These are phyloP conservation scores for Prunella strophiata DNA, from an alignment of 2,797 vertebrate genomes.

Conservation along the genomic window DNA sequence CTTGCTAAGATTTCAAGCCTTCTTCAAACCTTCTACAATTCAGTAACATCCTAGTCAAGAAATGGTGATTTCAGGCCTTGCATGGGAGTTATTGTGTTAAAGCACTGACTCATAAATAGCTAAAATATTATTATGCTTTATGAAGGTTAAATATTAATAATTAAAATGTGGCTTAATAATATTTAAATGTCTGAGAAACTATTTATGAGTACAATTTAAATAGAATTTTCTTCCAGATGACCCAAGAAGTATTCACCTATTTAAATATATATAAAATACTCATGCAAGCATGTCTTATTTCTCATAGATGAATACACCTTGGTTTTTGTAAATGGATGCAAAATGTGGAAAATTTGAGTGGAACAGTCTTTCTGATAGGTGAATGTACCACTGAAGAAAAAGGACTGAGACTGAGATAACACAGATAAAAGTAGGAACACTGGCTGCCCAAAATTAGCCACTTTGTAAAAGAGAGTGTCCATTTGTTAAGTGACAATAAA, in stretches of 20 bases:
- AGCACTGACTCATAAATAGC: neutral
- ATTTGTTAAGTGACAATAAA: neutral
- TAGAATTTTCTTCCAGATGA: neutral
- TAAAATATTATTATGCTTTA: neutral
- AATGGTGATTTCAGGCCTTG: neutral
- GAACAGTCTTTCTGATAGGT: neutral
- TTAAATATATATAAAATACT: neutral
- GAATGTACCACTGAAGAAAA: neutral
- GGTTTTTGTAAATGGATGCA: neutral
- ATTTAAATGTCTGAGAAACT: neutral
- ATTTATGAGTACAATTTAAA: neutral
- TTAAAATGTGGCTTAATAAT: neutral
- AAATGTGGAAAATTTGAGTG: neutral
- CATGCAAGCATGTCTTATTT: neutral
- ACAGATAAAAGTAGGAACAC: neutral
- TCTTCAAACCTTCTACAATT: neutral
- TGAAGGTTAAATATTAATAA: neutral
- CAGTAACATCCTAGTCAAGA: neutral
- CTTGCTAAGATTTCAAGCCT: neutral
- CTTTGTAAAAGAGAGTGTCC: neutral
- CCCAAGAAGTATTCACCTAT: neutral
- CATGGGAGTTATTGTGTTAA: neutral
- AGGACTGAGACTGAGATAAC: neutral
- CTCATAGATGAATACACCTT: neutral
- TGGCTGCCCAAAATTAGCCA: neutral